These are phyloP conservation scores for Cephus sareptanus DNA, from an alignment of 2,888 invertebrate species.

Conservation along the genomic window DNA sequence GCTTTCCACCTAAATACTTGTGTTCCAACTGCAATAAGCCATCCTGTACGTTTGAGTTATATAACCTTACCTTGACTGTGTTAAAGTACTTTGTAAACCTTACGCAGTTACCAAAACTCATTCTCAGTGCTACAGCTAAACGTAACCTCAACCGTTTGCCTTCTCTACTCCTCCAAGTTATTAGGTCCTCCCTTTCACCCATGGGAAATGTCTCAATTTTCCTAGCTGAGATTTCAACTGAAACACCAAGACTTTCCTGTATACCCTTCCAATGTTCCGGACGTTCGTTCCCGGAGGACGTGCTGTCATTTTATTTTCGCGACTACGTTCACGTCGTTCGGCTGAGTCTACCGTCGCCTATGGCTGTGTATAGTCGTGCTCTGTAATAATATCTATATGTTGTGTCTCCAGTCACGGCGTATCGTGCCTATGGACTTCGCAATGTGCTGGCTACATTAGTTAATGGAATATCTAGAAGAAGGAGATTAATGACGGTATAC, in stretches of 20 bases:
- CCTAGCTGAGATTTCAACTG: background rate
- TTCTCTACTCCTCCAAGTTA: background rate
- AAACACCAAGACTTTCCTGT: background rate
- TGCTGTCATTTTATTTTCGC: background rate
- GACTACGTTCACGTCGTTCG: background rate
- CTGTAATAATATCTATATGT: no score
- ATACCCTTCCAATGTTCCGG: background rate
- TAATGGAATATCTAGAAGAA: background rate
- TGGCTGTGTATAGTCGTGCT: no score
- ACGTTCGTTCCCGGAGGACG: background rate
- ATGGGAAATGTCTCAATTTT: background rate
- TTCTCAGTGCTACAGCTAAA: background rate
- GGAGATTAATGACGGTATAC: background rate
- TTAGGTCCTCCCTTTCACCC: background rate
- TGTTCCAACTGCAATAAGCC: background rate
- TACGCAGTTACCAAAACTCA: background rate
- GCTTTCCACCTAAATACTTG: background rate
- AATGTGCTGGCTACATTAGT: background rate
- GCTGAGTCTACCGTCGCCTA: background rate
- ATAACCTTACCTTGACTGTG: background rate
- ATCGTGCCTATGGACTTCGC: background rate
- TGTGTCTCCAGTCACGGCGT: background rate
- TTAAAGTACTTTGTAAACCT: background rate
- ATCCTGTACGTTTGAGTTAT: background rate
- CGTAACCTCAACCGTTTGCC: background rate